phyloP scores from a whole-genome alignment of 2,797 vertebrate species.

The Aldrovandia affinis region DNA sequence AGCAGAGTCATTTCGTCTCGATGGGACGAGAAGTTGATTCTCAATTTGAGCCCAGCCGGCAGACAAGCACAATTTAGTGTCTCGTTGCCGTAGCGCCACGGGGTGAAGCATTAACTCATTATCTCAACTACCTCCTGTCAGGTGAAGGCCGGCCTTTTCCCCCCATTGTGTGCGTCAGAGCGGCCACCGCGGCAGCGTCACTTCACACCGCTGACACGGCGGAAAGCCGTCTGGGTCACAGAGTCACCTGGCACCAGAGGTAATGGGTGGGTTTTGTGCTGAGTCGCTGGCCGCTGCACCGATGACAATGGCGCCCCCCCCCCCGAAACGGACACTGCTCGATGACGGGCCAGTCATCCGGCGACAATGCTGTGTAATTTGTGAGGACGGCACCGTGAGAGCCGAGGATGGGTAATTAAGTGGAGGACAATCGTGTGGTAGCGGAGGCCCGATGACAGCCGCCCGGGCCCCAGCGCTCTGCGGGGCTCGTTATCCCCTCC shows the following conservation, averaged over 20 bases:
- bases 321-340: slow-evolving; percentile 72
- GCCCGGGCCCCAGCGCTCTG: slow-evolving; percentile 65
- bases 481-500: slow-evolving; percentile 52
- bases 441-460: slow-evolving; percentile 69
- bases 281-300: slow-evolving; percentile 38
- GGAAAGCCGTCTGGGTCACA: slow-evolving; percentile 81
- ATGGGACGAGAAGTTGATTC: slow-evolving; percentile 26
- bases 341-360: slow-evolving; percentile 78
- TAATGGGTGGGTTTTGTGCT: slow-evolving; percentile 69
- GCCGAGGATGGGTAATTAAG: slow-evolving; percentile 81
- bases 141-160: slow-evolving; percentile 41
- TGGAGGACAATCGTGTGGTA: slow-evolving; percentile 71
- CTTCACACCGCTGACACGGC: slow-evolving; percentile 71
- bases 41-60: slow-evolving; percentile 6
- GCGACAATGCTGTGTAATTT: slow-evolving; percentile 81
- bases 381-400: slow-evolving; percentile 74
- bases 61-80: slow-evolving; percentile 32
- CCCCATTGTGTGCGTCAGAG: slow-evolving; percentile 46
- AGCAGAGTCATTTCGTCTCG: slow-evolving; percentile 21
- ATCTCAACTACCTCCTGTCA: slow-evolving; percentile 29
- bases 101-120: slow-evolving; percentile 29
- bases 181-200: slow-evolving; percentile 60
- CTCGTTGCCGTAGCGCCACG: slow-evolving; percentile 16
- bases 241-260: slow-evolving; percentile 80
- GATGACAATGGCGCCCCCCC: slow-evolving; percentile 58